A percentile compares a stretch with the other conserved stretches of the same genome.
Conservation (phyloP, 2,797 vertebrate genomes). For the Sphenodon punctatus region DNA sequence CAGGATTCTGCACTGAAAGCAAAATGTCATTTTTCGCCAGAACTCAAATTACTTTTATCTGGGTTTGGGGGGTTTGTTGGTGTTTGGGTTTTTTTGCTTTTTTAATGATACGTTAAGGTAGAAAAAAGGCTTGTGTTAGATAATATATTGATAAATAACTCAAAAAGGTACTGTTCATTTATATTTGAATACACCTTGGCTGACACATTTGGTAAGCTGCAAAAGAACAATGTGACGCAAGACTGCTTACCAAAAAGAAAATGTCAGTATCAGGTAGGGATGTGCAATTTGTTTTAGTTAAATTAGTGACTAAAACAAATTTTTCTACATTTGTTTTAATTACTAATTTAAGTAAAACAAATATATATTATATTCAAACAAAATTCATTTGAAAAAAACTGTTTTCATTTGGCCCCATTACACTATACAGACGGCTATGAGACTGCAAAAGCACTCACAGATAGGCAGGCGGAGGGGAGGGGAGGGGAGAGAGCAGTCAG, state of each 20-base stretch:
- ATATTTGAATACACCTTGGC: background rate
- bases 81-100: no score
- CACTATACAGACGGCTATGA: no score
- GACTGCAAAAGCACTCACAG: no score
- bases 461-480: no score
- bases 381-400: no score
- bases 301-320: no score
- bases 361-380: no score
- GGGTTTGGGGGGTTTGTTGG: background rate
- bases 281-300: no score
- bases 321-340: no score
- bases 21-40: background rate
- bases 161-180: background rate
- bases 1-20: background rate
- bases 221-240: background rate
- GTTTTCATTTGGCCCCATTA: no score
- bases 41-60: background rate
- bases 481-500: no score
- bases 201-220: background rate
- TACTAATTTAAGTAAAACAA: no score
- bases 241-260: background rate
- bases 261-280: background rate
- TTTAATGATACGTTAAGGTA: background rate
- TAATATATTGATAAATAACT: background rate
- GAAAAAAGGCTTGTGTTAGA: background rate